Conservation (phyloP, 2,797 vertebrate species). For the Sebastes miniatus region DNA sequence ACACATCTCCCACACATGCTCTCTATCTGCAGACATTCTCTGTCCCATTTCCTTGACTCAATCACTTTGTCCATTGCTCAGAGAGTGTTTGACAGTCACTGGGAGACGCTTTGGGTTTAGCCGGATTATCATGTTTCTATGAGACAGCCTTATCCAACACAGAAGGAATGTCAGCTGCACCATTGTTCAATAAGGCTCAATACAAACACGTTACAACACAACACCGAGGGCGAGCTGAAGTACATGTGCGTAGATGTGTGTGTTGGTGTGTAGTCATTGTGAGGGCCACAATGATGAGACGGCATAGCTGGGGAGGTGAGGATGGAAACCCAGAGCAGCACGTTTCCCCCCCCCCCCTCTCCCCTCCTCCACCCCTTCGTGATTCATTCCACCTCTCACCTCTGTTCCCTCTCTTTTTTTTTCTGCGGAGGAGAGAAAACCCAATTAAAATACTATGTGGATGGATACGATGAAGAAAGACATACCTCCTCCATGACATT, state of each 20-base stretch:
- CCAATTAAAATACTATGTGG: conserved; percentile 85
- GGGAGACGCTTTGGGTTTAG: conserved; percentile 53
- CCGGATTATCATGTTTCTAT: conserved; percentile 58
- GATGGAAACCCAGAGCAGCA: conserved; percentile 72
- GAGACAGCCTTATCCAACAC: conserved; percentile 34
- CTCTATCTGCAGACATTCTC: conserved; percentile 40
- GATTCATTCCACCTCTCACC: conserved; percentile 75
- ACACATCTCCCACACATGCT: conserved; percentile 7
- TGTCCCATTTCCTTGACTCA: conserved; percentile 54
- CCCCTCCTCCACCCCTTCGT: conserved; percentile 29
- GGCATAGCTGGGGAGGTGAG: conserved; percentile 66
- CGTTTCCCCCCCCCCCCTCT: neutral
- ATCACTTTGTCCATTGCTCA: conserved; percentile 54
- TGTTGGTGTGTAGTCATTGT: conserved; percentile 31
- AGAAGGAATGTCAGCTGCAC: conserved; percentile 57
- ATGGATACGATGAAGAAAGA: conserved; percentile 81
- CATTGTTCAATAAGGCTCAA: conserved; percentile 52
- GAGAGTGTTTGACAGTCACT: conserved; percentile 61
- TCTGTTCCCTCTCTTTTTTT: conserved; percentile 53
- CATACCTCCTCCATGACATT: conserved; percentile 78
- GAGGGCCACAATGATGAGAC: conserved; percentile 52
- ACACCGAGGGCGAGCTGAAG: conserved; percentile 25
- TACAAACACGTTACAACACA: conserved; percentile 36
- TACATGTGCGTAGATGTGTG: neutral
- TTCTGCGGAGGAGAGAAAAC: conserved; percentile 50